Evolutionary conservation across 2,113 vertebrate species (phyloP), one percentile per base, ranked within the genome.

Genomic region (Stigmatopora nigra): DNA sequence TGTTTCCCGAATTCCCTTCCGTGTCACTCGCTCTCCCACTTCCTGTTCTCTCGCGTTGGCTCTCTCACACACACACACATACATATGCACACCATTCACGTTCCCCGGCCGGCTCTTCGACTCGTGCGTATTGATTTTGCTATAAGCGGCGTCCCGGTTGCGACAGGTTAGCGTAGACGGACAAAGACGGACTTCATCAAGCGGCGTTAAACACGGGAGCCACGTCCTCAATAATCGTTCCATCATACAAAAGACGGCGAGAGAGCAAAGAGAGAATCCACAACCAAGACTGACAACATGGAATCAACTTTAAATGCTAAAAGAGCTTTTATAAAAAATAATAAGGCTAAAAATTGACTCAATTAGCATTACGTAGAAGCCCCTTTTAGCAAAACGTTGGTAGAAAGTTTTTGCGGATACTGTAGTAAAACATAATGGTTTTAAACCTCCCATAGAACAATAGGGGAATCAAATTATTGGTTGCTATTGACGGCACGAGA

Each of bases 151-250:
- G 87, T 87, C 88, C 87, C 75, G 86, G 85, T 88, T 90, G 87
- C 87, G 87, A 90, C 88, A 90, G 89, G 88, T 85, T 89, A 91
- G 85, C 71, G 71, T 81, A 89, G 85, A 84, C 85, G 86, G 87
- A 90, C 88, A 91, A 88, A 90, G 87, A 84, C 81, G 82, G 86
- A 90, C 88, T 90, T 91, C 90, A 91, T 91, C 88, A 90, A 89
- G 76, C 81, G 61, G 83, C 87, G 86, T 84, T 89, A 89, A 89
- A 90, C 89, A 89, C 86, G 77, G 83, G 67, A 87, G 81, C 83
- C 78, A 80, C 78, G 83, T 89, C 86, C 83, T 90, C 87, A 87
- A 90, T 89, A 89, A 89, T 88, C 87, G 88, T 86, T 88, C 87
- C 87, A 87, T 89, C 83, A 87, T 82, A 81, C 76, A 83, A 86